phyloP scores from a whole-genome alignment of 1,140 invertebrate species.

The Euwallacea similis region DNA sequence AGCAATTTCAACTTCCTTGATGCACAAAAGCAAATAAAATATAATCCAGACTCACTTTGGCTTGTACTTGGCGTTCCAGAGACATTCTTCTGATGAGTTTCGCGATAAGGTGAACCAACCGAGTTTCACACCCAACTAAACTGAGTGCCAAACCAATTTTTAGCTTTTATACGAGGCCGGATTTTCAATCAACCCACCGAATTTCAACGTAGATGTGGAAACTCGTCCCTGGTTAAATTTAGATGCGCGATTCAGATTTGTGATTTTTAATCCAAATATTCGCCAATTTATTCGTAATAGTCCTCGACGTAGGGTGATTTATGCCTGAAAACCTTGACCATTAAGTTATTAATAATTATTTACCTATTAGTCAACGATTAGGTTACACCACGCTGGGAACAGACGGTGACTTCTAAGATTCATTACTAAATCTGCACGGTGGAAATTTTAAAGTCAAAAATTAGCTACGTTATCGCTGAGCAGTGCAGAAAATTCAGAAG shows the following conservation, averaged over 20 bases:
- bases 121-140: slow-evolving; percentile 32
- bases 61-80: slow-evolving; percentile 77
- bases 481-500: no score
- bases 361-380: no score
- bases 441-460: no score
- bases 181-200: slow-evolving; percentile 33
- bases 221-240: slow-evolving; percentile 28
- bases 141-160: slow-evolving; percentile 20
- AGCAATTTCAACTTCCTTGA: slow-evolving; percentile 7
- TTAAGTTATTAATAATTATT: no score
- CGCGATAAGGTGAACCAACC: slow-evolving; percentile 24
- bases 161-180: slow-evolving; percentile 37
- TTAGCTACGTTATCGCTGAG: no score
- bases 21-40: background rate
- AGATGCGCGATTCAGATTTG: slow-evolving; percentile 28
- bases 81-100: slow-evolving; percentile 59
- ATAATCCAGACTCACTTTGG: slow-evolving; percentile 63
- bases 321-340: background rate
- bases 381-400: no score
- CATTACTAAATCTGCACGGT: no score
- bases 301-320: slow-evolving; percentile 9
- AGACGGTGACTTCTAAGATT: no score
- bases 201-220: slow-evolving; percentile 36
- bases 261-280: slow-evolving; percentile 24
- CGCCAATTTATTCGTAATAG: slow-evolving; percentile 4